Conservation (phyloP, 2,113 vertebrate species). For the Athene cunicularia region DNA sequence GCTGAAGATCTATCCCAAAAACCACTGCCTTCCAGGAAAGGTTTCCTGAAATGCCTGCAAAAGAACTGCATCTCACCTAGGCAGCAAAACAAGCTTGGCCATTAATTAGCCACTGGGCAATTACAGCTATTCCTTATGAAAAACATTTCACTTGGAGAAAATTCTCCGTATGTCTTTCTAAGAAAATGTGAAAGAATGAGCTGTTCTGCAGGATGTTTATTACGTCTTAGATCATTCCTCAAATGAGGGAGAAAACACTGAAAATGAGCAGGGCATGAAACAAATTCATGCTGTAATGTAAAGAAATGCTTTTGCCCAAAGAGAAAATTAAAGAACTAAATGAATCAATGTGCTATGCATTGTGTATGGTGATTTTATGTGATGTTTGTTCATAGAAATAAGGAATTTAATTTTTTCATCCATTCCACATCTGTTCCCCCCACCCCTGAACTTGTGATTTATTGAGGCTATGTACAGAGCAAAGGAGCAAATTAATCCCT, state of each 20-base stretch:
- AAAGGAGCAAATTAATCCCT: slow-evolving; percentile 34
- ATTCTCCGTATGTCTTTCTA: background rate
- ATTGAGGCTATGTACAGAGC: background rate
- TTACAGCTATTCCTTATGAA: background rate
- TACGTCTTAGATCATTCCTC: slow-evolving; percentile 45
- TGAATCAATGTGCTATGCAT: slow-evolving; percentile 79
- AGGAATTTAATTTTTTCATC: slow-evolving; percentile 62
- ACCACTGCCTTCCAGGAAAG: background rate
- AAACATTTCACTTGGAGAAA: slow-evolving; percentile 1
- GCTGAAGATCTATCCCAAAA: background rate
- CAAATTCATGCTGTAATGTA: slow-evolving; percentile 81
- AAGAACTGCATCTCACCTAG: background rate
- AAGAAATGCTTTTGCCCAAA: slow-evolving; percentile 77
- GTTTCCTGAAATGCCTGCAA: background rate
- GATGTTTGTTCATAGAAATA: slow-evolving; percentile 73
- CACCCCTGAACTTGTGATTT: slow-evolving; percentile 32
- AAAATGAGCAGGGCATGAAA: slow-evolving; percentile 81
- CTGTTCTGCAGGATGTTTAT: background rate
- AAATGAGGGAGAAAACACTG: slow-evolving; percentile 70
- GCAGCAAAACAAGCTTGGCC: background rate
- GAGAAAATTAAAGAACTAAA: slow-evolving; percentile 79
- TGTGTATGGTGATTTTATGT: slow-evolving; percentile 76
- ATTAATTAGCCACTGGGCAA: background rate
- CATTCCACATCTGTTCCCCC: slow-evolving; percentile 56
- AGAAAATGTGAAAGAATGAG: background rate